Conservation (phyloP, 2,113 vertebrate genomes). For the Etia nguti region DNA sequence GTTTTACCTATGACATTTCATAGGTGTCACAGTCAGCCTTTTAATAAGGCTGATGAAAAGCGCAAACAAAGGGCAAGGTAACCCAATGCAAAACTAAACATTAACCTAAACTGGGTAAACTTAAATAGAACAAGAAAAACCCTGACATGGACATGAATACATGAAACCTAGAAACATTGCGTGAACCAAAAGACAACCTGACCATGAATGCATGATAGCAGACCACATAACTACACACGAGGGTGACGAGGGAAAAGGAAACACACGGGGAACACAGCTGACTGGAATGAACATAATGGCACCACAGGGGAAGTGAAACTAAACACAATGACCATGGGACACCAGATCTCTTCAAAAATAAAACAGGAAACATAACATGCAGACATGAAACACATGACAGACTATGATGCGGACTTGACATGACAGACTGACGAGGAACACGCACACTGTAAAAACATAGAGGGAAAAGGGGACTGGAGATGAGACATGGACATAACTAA, state of each 20-base stretch:
- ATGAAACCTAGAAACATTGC: not conserved
- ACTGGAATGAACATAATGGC: not conserved
- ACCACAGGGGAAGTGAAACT: not conserved
- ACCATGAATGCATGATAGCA: not conserved
- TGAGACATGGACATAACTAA: not conserved
- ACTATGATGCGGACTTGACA: too few relatives aligned
- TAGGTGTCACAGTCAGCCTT: too few relatives aligned
- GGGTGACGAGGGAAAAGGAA: not conserved
- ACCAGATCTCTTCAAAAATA: not conserved
- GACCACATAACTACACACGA: not conserved
- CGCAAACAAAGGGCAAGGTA: too few relatives aligned
- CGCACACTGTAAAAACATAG: too few relatives aligned
- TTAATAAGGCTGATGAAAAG: too few relatives aligned
- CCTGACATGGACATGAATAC: not conserved
- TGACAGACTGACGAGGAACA: too few relatives aligned
- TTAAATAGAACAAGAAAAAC: not conserved
- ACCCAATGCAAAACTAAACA: not conserved
- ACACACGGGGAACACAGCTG: not conserved
- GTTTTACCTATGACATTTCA: too few relatives aligned
- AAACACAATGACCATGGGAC: not conserved
- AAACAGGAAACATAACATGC: not conserved
- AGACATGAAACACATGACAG: not conserved
- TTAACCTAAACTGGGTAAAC: not conserved
- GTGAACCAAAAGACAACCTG: accelerated
- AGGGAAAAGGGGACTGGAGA: not conserved